Evolutionary conservation across 2,797 vertebrate species (phyloP).

Genomic region (Phoeniculus purpureus): DNA sequence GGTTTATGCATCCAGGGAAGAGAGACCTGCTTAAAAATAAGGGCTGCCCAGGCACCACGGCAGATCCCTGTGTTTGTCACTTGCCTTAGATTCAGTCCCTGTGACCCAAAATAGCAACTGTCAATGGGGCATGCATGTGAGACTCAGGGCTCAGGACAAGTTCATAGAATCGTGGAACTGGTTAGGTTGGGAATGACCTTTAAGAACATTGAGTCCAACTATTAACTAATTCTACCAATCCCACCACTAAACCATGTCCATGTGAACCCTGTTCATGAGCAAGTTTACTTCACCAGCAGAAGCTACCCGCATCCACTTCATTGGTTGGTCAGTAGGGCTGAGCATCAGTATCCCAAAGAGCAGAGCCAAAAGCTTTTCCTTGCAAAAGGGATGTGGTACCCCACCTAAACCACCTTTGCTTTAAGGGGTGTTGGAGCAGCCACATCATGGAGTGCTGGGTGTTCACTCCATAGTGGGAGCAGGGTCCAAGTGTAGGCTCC

Average conservation of each 20-base stretch:
- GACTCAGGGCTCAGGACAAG: neutral
- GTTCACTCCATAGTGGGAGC: neutral
- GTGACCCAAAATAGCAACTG: neutral
- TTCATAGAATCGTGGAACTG: too few species aligned
- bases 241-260: too few species aligned
- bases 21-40: neutral
- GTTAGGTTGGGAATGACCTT: too few species aligned
- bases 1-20: neutral
- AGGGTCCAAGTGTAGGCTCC: neutral
- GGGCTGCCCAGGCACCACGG: neutral
- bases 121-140: neutral
- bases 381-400: neutral
- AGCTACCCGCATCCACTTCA: fast-evolving
- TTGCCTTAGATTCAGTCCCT: neutral
- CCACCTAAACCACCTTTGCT: neutral
- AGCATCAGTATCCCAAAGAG: neutral
- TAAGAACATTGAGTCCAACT: too few species aligned
- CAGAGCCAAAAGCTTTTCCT: neutral
- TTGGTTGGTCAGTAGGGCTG: fast-evolving
- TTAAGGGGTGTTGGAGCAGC: neutral
- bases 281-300: neutral
- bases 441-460: fast-evolving
- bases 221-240: too few species aligned
- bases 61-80: neutral
- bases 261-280: neutral